Base-by-base conservation (phyloP, 1,140 invertebrate species). In the Cyclargus thomasi region DNA sequence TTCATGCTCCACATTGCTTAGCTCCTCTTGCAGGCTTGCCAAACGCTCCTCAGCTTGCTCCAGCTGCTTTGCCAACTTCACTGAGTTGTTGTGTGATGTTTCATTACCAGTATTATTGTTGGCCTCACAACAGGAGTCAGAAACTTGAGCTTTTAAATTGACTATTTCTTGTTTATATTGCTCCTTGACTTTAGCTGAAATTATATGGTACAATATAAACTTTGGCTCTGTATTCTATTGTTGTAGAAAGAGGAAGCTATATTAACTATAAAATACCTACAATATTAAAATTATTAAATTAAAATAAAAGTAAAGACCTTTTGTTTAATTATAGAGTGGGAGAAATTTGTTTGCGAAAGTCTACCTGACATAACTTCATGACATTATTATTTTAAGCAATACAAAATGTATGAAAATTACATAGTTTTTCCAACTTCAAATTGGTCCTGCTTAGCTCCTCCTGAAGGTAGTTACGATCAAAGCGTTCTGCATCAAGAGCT, bases 101-200 rank as follows among this genome's bases (percentile, higher is more conserved):
- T 83, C 79, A 11, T 67, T 53, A 7, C 65, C 68, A 10, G 71
- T 66, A 0, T 63, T 35, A 53, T 82, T 78, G 1, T 73, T 70
- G 14, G 85, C 80, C 59, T 84, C 73, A 0, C 78, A 80, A 64
- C 81, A 85, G 63, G 78, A 84, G 16, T 80, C 62, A 0, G 83
- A 85, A 29, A 88, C 83, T 72, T 83, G 83, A 0, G 83, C 74
- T 72, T 87, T 90, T 8, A 90, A 71, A 65, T 81, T 74, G 6
- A 86, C 65, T 62, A 88, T 83, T 5, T 90, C 85, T 53, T 80
- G 63, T 71, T 90, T 90, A 67, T 85, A 85, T 65, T 84, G 75
- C 69, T 88, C 85, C 67, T 86, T 87, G n/a, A 85, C 79, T 77
- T 87, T 88, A 63, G 76, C 87, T 90, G 66, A 18, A 75, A 77